Evolutionary conservation across 2,888 invertebrate species (phyloP).

Genomic region (Andrena hattorfiana): DNA sequence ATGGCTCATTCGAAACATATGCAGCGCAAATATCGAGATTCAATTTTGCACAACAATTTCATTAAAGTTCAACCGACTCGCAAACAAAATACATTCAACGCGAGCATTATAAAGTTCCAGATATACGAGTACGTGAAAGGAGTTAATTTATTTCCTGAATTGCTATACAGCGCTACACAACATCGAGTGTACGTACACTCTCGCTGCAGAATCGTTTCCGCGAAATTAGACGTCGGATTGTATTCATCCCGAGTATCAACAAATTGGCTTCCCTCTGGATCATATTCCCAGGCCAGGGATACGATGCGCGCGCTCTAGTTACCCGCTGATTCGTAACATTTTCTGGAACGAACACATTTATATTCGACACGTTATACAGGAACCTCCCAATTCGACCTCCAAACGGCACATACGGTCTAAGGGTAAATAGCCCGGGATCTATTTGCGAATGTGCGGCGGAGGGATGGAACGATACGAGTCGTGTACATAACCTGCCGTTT

Average conservation of each 20-base stretch:
- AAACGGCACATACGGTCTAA: background rate
- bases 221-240: conserved; percentile 12
- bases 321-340: conserved; percentile 56
- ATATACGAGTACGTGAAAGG: too few relatives aligned
- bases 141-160: too few relatives aligned
- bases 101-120: too few relatives aligned
- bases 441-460: conserved; percentile 56
- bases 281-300: conserved; percentile 25
- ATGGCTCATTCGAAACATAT: too few relatives aligned
- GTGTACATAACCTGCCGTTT: conserved; percentile 26
- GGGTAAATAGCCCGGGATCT: conserved; percentile 51
- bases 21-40: too few relatives aligned
- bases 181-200: too few relatives aligned
- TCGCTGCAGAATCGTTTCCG: conserved; percentile 5
- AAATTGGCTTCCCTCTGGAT: conserved; percentile 32
- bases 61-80: too few relatives aligned
- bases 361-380: conserved; percentile 55
- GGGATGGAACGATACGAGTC: conserved; percentile 49
- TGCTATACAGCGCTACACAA: too few relatives aligned
- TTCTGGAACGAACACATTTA: conserved; percentile 50
- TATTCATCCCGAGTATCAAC: conserved; percentile 23
- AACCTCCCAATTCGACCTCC: conserved; percentile 37
- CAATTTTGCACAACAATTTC: too few relatives aligned
- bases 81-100: too few relatives aligned
- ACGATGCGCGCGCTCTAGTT: conserved; percentile 22